Conservation (phyloP, 1,140 invertebrate genomes). For the Micrasema minimum region DNA sequence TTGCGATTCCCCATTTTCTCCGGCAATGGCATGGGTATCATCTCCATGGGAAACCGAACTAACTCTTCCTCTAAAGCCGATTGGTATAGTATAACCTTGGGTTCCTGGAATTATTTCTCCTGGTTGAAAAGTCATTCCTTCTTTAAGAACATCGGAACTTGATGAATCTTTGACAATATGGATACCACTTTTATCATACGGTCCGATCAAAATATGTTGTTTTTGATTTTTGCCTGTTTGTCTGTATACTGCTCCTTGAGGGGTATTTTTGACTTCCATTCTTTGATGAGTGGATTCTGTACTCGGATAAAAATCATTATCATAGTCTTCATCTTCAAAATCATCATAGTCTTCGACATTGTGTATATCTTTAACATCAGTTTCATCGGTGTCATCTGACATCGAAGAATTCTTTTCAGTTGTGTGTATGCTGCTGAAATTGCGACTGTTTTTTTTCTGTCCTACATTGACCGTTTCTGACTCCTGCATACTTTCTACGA, state of each 20-base stretch:
- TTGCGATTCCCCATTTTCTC: slow-evolving; percentile 70
- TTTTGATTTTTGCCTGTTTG: slow-evolving; percentile 62
- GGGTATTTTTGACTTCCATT: slow-evolving; percentile 58
- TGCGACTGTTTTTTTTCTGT: slow-evolving; percentile 40
- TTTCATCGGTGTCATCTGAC: slow-evolving; percentile 41
- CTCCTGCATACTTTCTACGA: slow-evolving; percentile 41
- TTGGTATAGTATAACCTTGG: slow-evolving; percentile 73
- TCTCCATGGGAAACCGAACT: slow-evolving; percentile 70
- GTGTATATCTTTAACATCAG: slow-evolving; percentile 57
- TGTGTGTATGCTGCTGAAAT: slow-evolving; percentile 35
- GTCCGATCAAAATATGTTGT: slow-evolving; percentile 68
- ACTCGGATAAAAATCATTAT: slow-evolving; percentile 62
- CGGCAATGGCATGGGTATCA: slow-evolving; percentile 68
- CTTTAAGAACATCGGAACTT: slow-evolving; percentile 59
- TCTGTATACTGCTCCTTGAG: slow-evolving; percentile 55
- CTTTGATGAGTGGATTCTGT: slow-evolving; percentile 60
- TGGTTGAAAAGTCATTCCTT: slow-evolving; percentile 69
- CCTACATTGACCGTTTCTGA: slow-evolving; percentile 47
- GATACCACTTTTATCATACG: slow-evolving; percentile 65
- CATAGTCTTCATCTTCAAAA: slow-evolving; percentile 68
- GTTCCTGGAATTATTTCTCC: slow-evolving; percentile 71
- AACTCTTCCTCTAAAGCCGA: slow-evolving; percentile 74
- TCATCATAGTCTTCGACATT: slow-evolving; percentile 61
- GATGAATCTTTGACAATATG: slow-evolving; percentile 65
- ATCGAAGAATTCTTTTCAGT: slow-evolving; percentile 32